Evolutionary conservation across 1,140 invertebrate genomes (phyloP), one percentile per base, ranked within the genome.

Genomic region (Bombus vancouverensis): DNA sequence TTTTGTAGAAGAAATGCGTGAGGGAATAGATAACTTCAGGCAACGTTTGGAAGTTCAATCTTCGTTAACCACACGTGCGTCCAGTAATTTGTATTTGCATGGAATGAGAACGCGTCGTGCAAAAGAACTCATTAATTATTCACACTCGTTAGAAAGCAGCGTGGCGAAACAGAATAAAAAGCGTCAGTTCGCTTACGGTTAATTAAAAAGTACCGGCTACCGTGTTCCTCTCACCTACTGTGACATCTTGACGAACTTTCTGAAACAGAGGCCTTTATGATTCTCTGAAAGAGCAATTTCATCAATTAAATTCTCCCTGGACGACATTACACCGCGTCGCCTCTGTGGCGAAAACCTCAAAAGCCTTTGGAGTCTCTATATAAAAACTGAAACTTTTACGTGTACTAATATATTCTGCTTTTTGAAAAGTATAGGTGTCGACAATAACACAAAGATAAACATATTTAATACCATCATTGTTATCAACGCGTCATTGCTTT

Each of bases 61-160:
- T 66, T 42, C 12, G 2, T 9, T 18, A 39, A 18, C 53, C 75
- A n/a, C 34, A 77, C 62, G 12, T 42, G n/a, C 9, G 59, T 8
- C 10, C 18, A 28, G 22, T 10, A 68, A 68, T 68, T 79, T 68
- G 22, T 79, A 68, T 34, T 42, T 39, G 39, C 25, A 32, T 8
- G 39, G 6, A 15, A 37, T 25, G 28, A 42, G 59, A 5, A 42
- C 37, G 39, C 22, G 22, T 34, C 77, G 13, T 2, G 2, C 25
- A 22, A 32, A 39, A 71, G 66, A 39, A 57, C 44, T 34, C 66
- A 25, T 81, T 81, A 81, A 81, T 81, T 81, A 81, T 81, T 81
- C 78, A n/a, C 44, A 53, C 59, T 28, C 34, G 78, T 57, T 81
- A 28, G 28, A 37, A 32, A 53, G 9, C 13, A 15, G n/a, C 10